These are phyloP conservation scores for Apeltes quadracus DNA, from an alignment of 2,113 vertebrate genomes.

Conservation along the genomic window DNA sequence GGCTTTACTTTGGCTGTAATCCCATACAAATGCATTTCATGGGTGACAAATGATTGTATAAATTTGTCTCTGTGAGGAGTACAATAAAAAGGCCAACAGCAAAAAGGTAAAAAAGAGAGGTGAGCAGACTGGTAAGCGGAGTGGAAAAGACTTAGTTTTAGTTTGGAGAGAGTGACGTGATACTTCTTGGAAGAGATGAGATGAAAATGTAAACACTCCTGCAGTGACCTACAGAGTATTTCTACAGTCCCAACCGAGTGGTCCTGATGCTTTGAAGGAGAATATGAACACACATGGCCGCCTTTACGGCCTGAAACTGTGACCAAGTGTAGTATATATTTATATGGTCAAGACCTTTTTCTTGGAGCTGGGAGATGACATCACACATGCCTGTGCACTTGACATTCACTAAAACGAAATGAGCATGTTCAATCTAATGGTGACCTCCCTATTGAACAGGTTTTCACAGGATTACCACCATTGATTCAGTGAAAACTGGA, in stretches of 20 bases:
- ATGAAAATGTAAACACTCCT: constrained; percentile 50
- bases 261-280: constrained; percentile 9
- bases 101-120: background rate
- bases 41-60: background rate
- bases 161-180: constrained; percentile 42
- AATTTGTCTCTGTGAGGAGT: background rate
- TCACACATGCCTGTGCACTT: background rate
- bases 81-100: background rate
- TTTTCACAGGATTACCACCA: too few species aligned
- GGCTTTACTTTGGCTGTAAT: background rate
- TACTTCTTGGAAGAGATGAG: constrained; percentile 29
- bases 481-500: background rate
- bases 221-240: constrained; percentile 41
- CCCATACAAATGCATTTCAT: background rate
- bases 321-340: background rate
- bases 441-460: background rate
- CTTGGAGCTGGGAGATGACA: background rate
- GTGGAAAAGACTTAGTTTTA: constrained; percentile 33
- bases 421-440: background rate
- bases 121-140: background rate
- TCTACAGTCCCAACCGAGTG: constrained; percentile 36
- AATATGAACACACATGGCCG: background rate
- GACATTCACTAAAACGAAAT: background rate
- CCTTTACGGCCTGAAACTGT: background rate
- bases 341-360: background rate